Evolutionary conservation across 2,797 vertebrate genomes (phyloP).

Genomic region (Phoebastria nigripes): DNA sequence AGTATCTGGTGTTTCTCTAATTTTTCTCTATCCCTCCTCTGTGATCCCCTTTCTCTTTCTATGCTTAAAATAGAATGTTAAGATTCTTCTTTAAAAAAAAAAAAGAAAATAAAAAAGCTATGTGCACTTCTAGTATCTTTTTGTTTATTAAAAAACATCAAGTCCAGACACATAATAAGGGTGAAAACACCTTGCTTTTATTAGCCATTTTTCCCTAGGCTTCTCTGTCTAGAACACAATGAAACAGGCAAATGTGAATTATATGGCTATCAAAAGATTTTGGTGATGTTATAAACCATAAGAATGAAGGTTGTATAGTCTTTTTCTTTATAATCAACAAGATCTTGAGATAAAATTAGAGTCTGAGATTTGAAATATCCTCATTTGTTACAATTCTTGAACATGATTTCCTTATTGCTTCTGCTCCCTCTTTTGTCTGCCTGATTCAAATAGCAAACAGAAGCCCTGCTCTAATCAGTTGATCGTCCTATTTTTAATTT

Average conservation of each 20-base stretch:
- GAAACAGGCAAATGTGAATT: not conserved
- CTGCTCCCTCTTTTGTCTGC: not conserved
- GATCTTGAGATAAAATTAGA: not conserved
- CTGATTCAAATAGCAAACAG: not conserved
- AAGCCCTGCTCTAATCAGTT: not conserved
- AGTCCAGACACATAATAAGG: not conserved
- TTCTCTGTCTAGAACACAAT: not conserved
- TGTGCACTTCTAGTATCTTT: not conserved
- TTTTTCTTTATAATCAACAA: not conserved
- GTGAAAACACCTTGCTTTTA: not conserved
- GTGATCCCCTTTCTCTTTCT: not conserved
- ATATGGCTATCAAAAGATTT: not conserved
- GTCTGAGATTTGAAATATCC: not conserved
- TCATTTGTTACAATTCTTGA: not conserved
- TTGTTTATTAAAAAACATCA: not conserved
- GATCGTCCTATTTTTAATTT: constrained; percentile 25
- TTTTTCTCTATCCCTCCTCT: not conserved
- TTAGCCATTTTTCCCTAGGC: not conserved
- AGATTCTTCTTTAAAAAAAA: not conserved
- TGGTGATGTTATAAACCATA: not conserved
- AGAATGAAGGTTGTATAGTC: not conserved
- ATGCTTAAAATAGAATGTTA: not conserved
- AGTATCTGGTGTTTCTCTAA: not conserved
- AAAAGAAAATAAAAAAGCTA: not conserved
- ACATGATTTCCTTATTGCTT: not conserved